A percentile compares a stretch with the other conserved stretches of the same genome.
Evolutionary conservation across 2,797 vertebrate genomes (phyloP).

Genomic region (Tapirus indicus): DNA sequence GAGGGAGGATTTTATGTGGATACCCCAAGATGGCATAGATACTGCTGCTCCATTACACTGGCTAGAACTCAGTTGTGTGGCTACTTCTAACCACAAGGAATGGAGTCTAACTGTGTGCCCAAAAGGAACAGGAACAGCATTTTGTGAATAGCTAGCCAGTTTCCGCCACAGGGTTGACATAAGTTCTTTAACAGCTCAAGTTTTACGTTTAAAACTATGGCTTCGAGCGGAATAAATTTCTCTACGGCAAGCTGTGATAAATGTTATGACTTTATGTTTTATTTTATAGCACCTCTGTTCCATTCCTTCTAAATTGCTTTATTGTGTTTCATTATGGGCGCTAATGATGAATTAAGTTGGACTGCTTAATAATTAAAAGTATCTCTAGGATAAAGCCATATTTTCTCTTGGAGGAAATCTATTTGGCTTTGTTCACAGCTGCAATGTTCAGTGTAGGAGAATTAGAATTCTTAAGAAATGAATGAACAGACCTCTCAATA

Average conservation of each 20-base stretch:
- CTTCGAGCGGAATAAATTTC: slow-evolving; percentile 78
- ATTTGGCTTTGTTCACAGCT: slow-evolving; percentile 70
- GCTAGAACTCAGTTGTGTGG: background rate
- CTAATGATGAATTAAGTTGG: slow-evolving; percentile 83
- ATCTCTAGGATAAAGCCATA: slow-evolving; percentile 79
- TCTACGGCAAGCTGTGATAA: slow-evolving; percentile 77
- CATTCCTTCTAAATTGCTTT: slow-evolving; percentile 77
- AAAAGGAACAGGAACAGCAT: background rate
- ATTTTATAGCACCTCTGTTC: slow-evolving; percentile 77
- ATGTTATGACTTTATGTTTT: slow-evolving; percentile 79
- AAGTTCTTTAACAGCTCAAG: slow-evolving; percentile 67
- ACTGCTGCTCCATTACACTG: background rate
- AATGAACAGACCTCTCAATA: background rate
- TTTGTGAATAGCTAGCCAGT: background rate
- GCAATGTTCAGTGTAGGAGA: background rate
- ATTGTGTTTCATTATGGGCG: slow-evolving; percentile 73
- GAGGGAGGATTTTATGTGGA: background rate
- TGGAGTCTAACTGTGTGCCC: background rate
- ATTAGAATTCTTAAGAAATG: slow-evolving; percentile 40
- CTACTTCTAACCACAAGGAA: background rate
- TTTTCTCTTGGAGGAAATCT: slow-evolving; percentile 65
- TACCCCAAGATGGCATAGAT: background rate
- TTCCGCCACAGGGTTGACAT: slow-evolving; percentile 41
- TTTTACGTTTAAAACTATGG: slow-evolving; percentile 68
- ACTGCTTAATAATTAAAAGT: slow-evolving; percentile 84